Conservation (phyloP, 2,888 invertebrate species). For the Mactromeris polynyma region DNA sequence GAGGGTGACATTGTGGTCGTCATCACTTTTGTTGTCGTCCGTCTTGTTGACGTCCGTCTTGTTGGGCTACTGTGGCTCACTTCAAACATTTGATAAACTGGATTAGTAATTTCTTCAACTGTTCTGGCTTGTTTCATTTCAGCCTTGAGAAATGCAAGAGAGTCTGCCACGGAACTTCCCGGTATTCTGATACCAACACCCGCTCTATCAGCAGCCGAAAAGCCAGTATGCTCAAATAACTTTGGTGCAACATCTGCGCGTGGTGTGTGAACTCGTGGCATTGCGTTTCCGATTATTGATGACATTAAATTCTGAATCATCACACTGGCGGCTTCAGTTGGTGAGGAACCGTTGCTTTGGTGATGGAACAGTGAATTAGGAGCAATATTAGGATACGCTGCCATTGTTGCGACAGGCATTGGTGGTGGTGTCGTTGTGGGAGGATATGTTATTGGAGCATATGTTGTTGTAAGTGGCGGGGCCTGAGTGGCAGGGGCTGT, state of each 20-base stretch:
- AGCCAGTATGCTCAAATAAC: background rate
- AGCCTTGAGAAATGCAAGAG: slow-evolving; percentile 20
- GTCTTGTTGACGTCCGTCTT: background rate
- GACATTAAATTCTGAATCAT: slow-evolving; percentile 25
- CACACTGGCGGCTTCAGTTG: slow-evolving; percentile 15
- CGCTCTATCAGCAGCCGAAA: background rate
- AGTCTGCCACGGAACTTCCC: background rate
- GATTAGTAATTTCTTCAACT: slow-evolving; percentile 26
- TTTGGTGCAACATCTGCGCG: background rate
- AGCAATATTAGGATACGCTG: background rate
- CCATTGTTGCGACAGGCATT: background rate
- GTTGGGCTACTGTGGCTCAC: background rate
- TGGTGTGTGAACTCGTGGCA: background rate
- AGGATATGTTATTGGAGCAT: background rate
- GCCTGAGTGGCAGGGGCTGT: background rate
- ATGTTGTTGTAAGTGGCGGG: background rate
- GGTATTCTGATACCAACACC: slow-evolving; percentile 23
- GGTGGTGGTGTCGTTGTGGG: background rate
- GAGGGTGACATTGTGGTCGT: background rate
- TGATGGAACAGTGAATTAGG: background rate
- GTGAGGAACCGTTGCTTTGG: background rate
- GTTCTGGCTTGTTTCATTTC: slow-evolving; percentile 12
- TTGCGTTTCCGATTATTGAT: background rate
- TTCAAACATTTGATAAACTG: slow-evolving; percentile 32
- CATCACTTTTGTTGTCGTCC: background rate